Evolutionary conservation across 37 sponge, comb jelly and placozoan genomes (phyloP).

Genomic region (Geodia barretti): DNA sequence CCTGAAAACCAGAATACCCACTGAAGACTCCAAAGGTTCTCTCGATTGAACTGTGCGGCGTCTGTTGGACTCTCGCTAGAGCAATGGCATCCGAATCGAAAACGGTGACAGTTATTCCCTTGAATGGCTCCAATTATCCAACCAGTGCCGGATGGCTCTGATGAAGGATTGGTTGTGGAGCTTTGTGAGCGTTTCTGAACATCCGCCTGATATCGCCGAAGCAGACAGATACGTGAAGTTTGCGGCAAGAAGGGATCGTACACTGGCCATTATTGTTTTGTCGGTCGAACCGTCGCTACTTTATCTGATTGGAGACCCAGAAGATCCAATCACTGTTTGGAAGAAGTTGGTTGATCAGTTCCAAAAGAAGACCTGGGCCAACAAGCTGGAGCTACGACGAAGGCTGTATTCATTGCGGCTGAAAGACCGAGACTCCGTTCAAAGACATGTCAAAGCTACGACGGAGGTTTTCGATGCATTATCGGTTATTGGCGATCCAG

Average conservation of each 20-base stretch:
- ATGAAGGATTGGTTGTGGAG: slow-evolving; percentile 60
- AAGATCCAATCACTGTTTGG: slow-evolving; percentile 40
- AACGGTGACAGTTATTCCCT: slow-evolving; percentile 29
- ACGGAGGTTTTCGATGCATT: slow-evolving; percentile 60
- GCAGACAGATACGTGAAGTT: slow-evolving; percentile 32
- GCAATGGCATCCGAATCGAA: slow-evolving; percentile 1
- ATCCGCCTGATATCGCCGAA: slow-evolving; percentile 5
- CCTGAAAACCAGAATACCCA: neutral
- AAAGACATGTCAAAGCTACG: slow-evolving; percentile 42
- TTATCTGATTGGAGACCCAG: slow-evolving; percentile 52
- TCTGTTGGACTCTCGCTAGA: neutral
- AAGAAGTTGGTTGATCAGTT: slow-evolving; percentile 39
- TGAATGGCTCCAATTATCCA: slow-evolving; percentile 57
- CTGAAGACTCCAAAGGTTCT: neutral
- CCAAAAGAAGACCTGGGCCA: slow-evolving; percentile 65
- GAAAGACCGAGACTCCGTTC: slow-evolving; percentile 50
- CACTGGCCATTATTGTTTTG: slow-evolving; percentile 54
- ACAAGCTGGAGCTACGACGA: slow-evolving; percentile 32
- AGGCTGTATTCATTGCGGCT: slow-evolving; percentile 46
- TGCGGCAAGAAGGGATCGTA: slow-evolving; percentile 30
- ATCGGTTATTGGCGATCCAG: slow-evolving; percentile 29
- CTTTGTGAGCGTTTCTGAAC: slow-evolving; percentile 32
- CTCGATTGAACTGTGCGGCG: neutral
- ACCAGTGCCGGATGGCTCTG: slow-evolving; percentile 57
- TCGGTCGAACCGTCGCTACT: slow-evolving; percentile 46